Evolutionary conservation across 2,797 vertebrate species (phyloP), one percentile per base, ranked within the genome.

Genomic region (Gobionotothen gibberifrons): DNA sequence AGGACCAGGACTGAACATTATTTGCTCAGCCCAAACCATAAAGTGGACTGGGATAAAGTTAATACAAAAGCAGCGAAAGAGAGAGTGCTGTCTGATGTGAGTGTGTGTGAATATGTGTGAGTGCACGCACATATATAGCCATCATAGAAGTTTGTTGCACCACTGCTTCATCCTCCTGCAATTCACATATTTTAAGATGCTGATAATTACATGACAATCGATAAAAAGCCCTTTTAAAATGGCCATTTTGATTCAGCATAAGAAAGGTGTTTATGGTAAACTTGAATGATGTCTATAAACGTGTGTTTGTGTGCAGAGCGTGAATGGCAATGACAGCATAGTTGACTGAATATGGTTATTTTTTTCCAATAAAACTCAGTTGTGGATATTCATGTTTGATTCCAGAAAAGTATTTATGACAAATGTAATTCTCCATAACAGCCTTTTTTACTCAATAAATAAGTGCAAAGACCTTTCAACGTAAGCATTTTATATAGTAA

Each of bases 281-380:
- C 68, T 75, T 79, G 66, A 22, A 56, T 76, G 81, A 81, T 78
- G 74, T 51, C 66, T 78, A 65, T 61, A 67, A 17, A 61, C 82
- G 74, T 76, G 71, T 81, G 67, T 77, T 48, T 73, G 19, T n/a
- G 52, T 72, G 55, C 67, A 15, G 47, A 61, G 22, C 76, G 48
- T 76, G 77, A 74, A 62, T 71, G 72, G 52, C 49, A 74, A 64
- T 72, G 63, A 57, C 49, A 73, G 84, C 84, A 87, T 86, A 82
- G 53, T 69, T 76, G 58, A 84, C 63, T 67, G 22, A 64, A 80
- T 61, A 75, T 75, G 75, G 81, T 57, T 69, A 65, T 92, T 95
- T 86, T 90, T 89, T 88, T 93, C 88, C 90, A 93, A 69, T 85
- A 93, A 90, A 85, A 83, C 83, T 42, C 66, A 76, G 58, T 63